A percentile compares a stretch with the other conserved stretches of the same genome.
These are phyloP conservation scores for Meriones unguiculatus DNA, from an alignment of 2,113 vertebrate species.

Conservation along the genomic window DNA sequence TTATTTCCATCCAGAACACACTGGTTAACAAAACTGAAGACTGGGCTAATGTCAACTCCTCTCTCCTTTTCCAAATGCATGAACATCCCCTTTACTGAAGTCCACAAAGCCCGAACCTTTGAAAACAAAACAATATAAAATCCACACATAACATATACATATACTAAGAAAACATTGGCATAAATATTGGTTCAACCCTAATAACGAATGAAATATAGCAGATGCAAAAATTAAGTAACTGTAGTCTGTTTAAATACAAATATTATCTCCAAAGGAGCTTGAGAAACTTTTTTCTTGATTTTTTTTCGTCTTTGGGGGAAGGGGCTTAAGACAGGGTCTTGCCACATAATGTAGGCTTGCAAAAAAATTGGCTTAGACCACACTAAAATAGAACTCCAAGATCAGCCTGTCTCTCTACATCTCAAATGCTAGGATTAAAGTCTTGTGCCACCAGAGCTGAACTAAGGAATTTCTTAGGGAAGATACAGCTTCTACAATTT, in stretches of 20 bases:
- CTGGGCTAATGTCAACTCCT: constrained; percentile 87
- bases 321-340: neutral
- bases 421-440: neutral
- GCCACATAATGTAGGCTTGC: neutral
- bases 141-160: neutral
- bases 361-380: neutral
- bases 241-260: neutral
- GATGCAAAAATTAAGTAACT: neutral
- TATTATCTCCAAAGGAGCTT: constrained; percentile 19
- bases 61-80: constrained; percentile 86
- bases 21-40: constrained; percentile 85
- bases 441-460: neutral
- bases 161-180: constrained; percentile 4
- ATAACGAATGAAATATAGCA: constrained; percentile 1
- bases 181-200: constrained; percentile 35
- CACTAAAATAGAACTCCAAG: neutral
- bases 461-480: constrained; percentile 25
- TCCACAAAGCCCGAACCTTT: constrained; percentile 93
- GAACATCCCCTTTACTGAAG: constrained; percentile 84
- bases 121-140: constrained; percentile 39
- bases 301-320: neutral
- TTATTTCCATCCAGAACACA: constrained; percentile 89
- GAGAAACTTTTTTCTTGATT: neutral
- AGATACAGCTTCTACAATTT: constrained; percentile 52
- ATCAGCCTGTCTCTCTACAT: neutral